These are phyloP conservation scores for Dromaius novaehollandiae DNA, from an alignment of 2,113 vertebrate species.

Conservation along the genomic window DNA sequence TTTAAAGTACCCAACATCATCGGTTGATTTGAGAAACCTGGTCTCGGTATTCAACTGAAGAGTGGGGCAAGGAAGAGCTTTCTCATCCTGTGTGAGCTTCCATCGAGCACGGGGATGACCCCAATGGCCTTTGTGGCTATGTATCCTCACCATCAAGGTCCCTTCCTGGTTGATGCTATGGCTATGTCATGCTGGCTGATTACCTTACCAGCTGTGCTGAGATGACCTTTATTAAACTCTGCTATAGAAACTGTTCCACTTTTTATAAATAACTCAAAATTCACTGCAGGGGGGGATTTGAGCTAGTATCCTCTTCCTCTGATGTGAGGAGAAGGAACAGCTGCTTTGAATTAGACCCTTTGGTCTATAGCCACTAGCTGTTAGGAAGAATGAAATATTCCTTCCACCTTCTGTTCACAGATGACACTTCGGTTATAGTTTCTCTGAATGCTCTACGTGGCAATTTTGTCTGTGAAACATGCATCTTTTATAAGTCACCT, in stretches of 20 bases:
- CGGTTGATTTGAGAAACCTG: neutral
- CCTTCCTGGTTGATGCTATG: fast-evolving
- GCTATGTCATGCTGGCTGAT: neutral
- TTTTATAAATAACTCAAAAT: slow-evolving; percentile 39
- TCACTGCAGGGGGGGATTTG: neutral
- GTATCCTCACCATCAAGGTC: neutral
- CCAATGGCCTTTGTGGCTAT: neutral
- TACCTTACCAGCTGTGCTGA: neutral
- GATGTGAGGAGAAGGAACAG: neutral
- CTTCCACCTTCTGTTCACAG: neutral
- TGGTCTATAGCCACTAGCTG: neutral
- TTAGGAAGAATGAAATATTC: neutral
- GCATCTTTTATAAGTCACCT: neutral
- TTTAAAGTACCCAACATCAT: neutral
- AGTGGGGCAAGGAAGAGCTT: neutral
- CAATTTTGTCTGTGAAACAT: slow-evolving; percentile 21
- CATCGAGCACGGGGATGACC: fast-evolving
- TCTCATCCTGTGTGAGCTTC: neutral
- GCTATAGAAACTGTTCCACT: neutral
- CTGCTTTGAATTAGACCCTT: slow-evolving; percentile 12
- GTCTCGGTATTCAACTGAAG: neutral
- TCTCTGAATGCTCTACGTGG: slow-evolving; percentile 7
- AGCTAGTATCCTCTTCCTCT: neutral
- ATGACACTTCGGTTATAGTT: neutral
- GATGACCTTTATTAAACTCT: neutral